Conservation (phyloP, 2,888 invertebrate genomes). For the Amiota mariae region DNA sequence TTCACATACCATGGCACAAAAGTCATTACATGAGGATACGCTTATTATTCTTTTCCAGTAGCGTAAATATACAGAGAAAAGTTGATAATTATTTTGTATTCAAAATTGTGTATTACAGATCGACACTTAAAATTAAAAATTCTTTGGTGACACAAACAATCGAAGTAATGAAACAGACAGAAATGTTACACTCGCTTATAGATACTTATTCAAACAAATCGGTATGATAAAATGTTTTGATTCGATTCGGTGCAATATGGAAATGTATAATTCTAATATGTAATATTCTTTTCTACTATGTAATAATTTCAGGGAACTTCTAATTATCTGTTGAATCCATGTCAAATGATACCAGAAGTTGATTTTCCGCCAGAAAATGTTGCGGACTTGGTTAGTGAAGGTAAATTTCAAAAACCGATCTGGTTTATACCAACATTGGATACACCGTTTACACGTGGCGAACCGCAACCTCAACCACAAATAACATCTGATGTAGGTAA, state of each 20-base stretch:
- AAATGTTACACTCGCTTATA: slow-evolving; percentile 71
- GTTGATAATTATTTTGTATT: not conserved
- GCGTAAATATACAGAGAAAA: not conserved
- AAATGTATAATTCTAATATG: too few species aligned
- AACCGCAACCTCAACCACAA: slow-evolving; percentile 60
- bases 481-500: slow-evolving; percentile 61
- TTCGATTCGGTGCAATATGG: too few species aligned
- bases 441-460: slow-evolving; percentile 67
- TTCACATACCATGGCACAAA: too few species aligned
- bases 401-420: slow-evolving; percentile 70
- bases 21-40: too few species aligned
- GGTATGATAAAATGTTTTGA: slow-evolving; percentile 48
- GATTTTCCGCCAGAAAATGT: slow-evolving; percentile 72
- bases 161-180: slow-evolving; percentile 73
- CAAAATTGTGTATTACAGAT: slow-evolving; percentile 45
- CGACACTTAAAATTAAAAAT: slow-evolving; percentile 65
- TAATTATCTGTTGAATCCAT: slow-evolving; percentile 70
- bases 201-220: slow-evolving; percentile 73
- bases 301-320: slow-evolving; percentile 61
- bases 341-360: slow-evolving; percentile 72
- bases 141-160: slow-evolving; percentile 72
- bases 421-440: slow-evolving; percentile 71
- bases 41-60: too few species aligned
- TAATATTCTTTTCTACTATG: too few species aligned
- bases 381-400: slow-evolving; percentile 66